These are phyloP conservation scores for Sphyrna mokarran DNA, from an alignment of 2,113 vertebrate species.

Conservation along the genomic window DNA sequence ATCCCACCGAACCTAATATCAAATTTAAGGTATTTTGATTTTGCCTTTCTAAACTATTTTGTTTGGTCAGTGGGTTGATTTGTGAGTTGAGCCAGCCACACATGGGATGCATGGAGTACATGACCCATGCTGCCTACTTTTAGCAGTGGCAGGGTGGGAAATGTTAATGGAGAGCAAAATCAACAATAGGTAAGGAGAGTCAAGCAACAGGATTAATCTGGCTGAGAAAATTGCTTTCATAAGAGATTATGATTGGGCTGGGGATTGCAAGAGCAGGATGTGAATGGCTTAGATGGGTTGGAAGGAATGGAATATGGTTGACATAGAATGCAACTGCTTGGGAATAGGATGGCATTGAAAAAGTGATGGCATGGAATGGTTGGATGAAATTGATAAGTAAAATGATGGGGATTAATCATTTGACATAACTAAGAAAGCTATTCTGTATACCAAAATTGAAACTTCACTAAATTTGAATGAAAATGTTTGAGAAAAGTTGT, in stretches of 20 bases:
- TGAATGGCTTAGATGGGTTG: not conserved
- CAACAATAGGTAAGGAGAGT: not conserved
- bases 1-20: not conserved
- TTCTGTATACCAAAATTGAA: not conserved
- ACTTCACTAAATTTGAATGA: not conserved
- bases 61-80: too few relatives aligned
- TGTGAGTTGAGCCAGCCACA: too few relatives aligned
- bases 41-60: too few relatives aligned
- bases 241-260: not conserved
- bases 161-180: not conserved
- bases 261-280: not conserved
- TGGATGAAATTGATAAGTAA: not conserved
- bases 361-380: not conserved
- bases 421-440: not conserved
- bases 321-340: not conserved
- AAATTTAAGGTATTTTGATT: not conserved
- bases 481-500: not conserved
- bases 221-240: not conserved
- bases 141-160: not conserved
- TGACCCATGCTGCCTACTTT: not conserved
- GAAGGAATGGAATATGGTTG: not conserved
- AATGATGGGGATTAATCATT: not conserved
- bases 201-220: not conserved
- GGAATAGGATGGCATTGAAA: not conserved
- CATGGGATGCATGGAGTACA: too few relatives aligned